Percentiles rank a stretch among this genome's conserved stretches.
Conservation (phyloP, 2,888 invertebrate genomes). For the Nomada hirtipes region DNA sequence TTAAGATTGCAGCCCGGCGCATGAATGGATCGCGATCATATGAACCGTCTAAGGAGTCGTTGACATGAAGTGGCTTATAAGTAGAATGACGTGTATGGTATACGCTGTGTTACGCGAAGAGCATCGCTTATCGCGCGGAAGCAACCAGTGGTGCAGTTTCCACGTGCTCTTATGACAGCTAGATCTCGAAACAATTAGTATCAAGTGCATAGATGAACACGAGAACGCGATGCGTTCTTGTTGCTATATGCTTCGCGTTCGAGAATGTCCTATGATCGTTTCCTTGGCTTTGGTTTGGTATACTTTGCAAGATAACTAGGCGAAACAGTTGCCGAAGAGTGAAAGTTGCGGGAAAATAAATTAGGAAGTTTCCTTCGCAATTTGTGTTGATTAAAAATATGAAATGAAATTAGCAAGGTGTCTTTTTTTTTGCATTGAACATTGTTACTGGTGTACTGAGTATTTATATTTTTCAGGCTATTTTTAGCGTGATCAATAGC, state of each 20-base stretch:
- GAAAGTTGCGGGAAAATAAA: neutral
- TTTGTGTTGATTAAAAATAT: neutral
- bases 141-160: slow-evolving; percentile 70
- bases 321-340: slow-evolving; percentile 4
- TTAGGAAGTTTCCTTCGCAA: neutral
- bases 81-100: slow-evolving; percentile 53
- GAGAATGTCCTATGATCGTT: neutral
- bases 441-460: neutral
- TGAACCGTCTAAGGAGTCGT: slow-evolving; percentile 49
- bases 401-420: neutral
- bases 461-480: no score
- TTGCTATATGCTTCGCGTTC: neutral
- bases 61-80: slow-evolving; percentile 49
- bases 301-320: slow-evolving; percentile 5
- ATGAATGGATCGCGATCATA: slow-evolving; percentile 52
- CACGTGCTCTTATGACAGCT: slow-evolving; percentile 59
- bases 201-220: slow-evolving; percentile 14
- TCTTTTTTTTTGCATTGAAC: no score
- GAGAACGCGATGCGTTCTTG: slow-evolving; percentile 1
- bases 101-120: slow-evolving; percentile 52
- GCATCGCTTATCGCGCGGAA: slow-evolving; percentile 69
- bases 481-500: no score
- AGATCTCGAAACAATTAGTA: slow-evolving; percentile 51
- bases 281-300: neutral
- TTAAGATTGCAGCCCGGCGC: neutral